phyloP scores from a whole-genome alignment of 2,113 vertebrate species.

The Lophius piscatorius region DNA sequence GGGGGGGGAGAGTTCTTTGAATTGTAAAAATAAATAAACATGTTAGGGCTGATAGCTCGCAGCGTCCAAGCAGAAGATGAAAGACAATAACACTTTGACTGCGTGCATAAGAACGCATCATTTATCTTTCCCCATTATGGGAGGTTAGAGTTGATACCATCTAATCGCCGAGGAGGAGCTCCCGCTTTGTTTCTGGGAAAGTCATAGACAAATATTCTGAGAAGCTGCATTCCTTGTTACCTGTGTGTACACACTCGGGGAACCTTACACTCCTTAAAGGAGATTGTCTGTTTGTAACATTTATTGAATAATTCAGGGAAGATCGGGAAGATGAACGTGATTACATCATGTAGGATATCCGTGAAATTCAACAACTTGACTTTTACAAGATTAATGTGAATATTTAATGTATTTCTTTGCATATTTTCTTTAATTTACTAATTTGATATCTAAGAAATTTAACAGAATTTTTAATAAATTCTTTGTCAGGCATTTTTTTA shows the following conservation, averaged over 20 bases:
- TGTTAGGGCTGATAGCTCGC: slow-evolving; percentile 71
- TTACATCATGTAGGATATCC: too few relatives aligned
- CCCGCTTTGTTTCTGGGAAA: slow-evolving; percentile 46
- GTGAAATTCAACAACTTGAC: too few relatives aligned
- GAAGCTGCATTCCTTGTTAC: slow-evolving; percentile 14
- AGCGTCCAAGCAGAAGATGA: slow-evolving; percentile 68
- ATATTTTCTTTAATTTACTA: too few relatives aligned
- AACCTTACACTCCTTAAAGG: too few relatives aligned
- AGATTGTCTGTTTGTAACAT: too few relatives aligned
- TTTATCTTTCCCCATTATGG: slow-evolving; percentile 67
- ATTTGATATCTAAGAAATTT: too few relatives aligned
- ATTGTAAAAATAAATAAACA: slow-evolving; percentile 81
- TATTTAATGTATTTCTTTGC: too few relatives aligned
- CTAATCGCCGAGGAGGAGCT: slow-evolving; percentile 61
- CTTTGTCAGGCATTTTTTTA: too few relatives aligned
- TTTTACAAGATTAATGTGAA: too few relatives aligned
- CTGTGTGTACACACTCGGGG: slow-evolving; percentile 49
- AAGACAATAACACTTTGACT: slow-evolving; percentile 75
- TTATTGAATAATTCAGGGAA: too few relatives aligned
- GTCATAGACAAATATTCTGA: slow-evolving; percentile 52
- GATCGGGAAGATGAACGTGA: too few relatives aligned
- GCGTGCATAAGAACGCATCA: slow-evolving; percentile 65
- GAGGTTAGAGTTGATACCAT: slow-evolving; percentile 62
- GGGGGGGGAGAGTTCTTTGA: slow-evolving; percentile 53
- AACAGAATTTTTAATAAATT: too few relatives aligned